Base-by-base conservation (phyloP, 2,888 invertebrate species). In the Drosophila meridionalis region DNA sequence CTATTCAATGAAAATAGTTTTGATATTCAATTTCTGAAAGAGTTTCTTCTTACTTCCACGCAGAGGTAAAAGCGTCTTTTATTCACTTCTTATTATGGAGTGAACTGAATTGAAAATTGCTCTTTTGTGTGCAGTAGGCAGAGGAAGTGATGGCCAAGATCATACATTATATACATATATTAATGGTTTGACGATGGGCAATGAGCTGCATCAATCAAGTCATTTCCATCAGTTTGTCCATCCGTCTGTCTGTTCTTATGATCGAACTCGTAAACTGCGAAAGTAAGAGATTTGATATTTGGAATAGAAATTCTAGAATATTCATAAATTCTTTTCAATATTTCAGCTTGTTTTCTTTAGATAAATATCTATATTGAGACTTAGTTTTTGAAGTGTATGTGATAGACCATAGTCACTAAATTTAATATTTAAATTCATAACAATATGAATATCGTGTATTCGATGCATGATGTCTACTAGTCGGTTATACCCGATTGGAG, bases 41-140 rank as follows among this genome's bases (percentile, higher is more conserved):
- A 20, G 20, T 20, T 34, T 52, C 26, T 52, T 52, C 52, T 36
- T 7, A 20, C 52, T 34, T 50, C 9, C 9, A 50, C 2, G n/a
- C n/a, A n/a, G 50, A 32, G n/a, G 50, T 50, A 32, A 50, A 50
- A 50, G 34, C 50, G 32, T 3, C n/a, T n/a, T 50, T 32, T 50
- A 30, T 48, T 32, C n/a, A 32, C 48, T 30, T n/a, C 4, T 50
- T 11, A 14, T 50, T 50, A 9, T 32, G 32, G 48, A 32, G 14
- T 50, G n/a, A 32, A n/a, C 9, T 50, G 50, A n/a, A 32, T 32
- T 4, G 50, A 50, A 50, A 50, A 50, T 30, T 9, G 4, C 2
- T n/a, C n/a, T 32, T n/a, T 52, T 52, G 50, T 34, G 50, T 48
- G 30, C n/a, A 30, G 14, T 2, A 4, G n/a, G n/a, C n/a, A 4